These are phyloP conservation scores for Brachypodius melanocephalos DNA, from an alignment of 2,113 vertebrate genomes.

Conservation along the genomic window DNA sequence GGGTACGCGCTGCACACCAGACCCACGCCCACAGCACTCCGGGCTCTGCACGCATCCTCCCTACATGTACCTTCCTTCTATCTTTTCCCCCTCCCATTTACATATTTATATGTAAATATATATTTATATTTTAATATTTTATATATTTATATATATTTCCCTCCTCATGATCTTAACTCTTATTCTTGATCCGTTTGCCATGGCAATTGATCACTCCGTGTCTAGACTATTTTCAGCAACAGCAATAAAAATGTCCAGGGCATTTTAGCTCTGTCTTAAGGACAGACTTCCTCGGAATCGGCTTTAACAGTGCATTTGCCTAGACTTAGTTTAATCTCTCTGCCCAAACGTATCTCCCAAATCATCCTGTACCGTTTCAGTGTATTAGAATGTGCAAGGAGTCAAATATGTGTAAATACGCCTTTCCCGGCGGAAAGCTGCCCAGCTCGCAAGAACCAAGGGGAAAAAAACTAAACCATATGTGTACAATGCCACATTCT, in stretches of 20 bases:
- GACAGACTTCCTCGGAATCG: background rate
- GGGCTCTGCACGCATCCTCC: background rate
- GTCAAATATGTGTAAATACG: background rate
- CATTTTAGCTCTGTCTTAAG: background rate
- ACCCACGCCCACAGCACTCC: background rate
- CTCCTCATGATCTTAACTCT: background rate
- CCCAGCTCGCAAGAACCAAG: conserved; percentile 8
- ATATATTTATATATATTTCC: accelerated
- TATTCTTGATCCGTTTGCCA: background rate
- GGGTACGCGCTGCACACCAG: background rate
- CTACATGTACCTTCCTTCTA: background rate
- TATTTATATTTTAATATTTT: no score
- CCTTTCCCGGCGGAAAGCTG: conserved; percentile 10
- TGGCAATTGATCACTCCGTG: background rate
- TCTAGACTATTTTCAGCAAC: background rate
- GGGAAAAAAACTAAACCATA: conserved; percentile 20
- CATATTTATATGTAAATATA: no score
- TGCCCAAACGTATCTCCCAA: background rate
- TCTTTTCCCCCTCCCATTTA: no score
- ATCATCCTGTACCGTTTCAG: background rate
- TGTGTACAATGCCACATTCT: background rate
- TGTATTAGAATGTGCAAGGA: background rate
- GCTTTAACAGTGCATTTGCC: background rate
- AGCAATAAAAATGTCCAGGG: background rate
- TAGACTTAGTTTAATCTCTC: background rate